Evolutionary conservation across 2,113 vertebrate species (phyloP), one percentile per base, ranked within the genome.

Genomic region (Pangasianodon gigas): DNA sequence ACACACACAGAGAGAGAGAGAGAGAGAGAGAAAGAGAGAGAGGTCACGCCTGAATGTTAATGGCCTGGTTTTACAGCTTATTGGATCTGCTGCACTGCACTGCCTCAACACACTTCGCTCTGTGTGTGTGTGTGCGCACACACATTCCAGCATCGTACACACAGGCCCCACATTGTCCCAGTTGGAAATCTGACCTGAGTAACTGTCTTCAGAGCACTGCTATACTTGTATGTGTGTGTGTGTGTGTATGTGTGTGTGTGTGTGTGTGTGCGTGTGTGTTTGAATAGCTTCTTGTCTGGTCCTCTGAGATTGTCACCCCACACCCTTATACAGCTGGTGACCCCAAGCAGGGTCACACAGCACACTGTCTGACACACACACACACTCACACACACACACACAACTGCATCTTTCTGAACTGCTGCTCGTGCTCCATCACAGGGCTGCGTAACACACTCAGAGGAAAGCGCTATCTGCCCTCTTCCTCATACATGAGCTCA

Each of bases 111-210:
- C 60, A 81, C 89, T 71, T 89, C 67, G 71, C 21, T 74, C 48
- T 90, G 81, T 54, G 46, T 58, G 52, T 87, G 89, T 83, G 91
- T 92, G 91, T 88, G 92, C 89, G 90, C 69, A 56, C 41, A 67
- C 69, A 29, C 67, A 90, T 88, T 93, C 93, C 90, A 89, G 94
- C 93, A 93, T 95, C 95, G 90, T 93, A 91, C 67, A 89, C 93
- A 96, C 95, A 96, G 95, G 93, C 93, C 92, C 92, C 87, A 93
- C 95, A 95, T 96, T 96, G 95, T 96, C 95, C 92, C 92, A 81
- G 91, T 88, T 91, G 94, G 96, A 96, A 96, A 96, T 94, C 92
- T 90, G 94, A 96, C 94, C 95, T 93, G 67, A 95, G 95, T 93
- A 93, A 93, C 90, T 92, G 90, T 89, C 90, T 91, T 86, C 51